A percentile compares a stretch with the other conserved stretches of the same genome.
phyloP scores from a whole-genome alignment of 2,113 vertebrate species.

The Zosterops borbonicus region DNA sequence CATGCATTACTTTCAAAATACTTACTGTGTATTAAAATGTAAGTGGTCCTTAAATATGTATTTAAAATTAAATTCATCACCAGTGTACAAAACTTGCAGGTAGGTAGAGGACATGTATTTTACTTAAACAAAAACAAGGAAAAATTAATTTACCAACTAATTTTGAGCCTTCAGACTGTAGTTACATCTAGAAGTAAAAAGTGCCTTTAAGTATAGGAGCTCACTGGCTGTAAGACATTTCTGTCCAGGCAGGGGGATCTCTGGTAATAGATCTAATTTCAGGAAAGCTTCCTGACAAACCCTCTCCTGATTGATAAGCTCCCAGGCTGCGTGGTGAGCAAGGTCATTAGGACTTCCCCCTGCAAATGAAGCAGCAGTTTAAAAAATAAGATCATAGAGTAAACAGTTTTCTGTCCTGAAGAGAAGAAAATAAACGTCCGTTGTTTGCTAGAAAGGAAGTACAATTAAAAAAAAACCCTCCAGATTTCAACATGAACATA shows the following conservation, averaged over 20 bases:
- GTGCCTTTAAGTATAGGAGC: not conserved
- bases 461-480: not conserved
- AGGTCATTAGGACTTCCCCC: slow-evolving; percentile 43
- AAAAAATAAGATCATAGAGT: slow-evolving; percentile 30
- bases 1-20: not conserved
- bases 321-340: not conserved
- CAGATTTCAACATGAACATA: not conserved
- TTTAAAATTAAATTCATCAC: not conserved
- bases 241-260: not conserved
- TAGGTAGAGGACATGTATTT: not conserved
- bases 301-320: slow-evolving; percentile 26
- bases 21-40: not conserved
- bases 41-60: not conserved
- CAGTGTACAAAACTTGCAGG: not conserved
- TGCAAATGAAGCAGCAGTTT: slow-evolving; percentile 19
- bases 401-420: slow-evolving; percentile 43
- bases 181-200: not conserved
- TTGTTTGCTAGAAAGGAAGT: slow-evolving; percentile 61
- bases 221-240: not conserved
- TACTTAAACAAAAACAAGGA: not conserved
- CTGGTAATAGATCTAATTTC: not conserved
- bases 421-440: slow-evolving; percentile 51
- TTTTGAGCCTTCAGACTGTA: not conserved
- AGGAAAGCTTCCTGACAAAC: slow-evolving; percentile 30
- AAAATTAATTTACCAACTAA: not conserved